Evolutionary conservation across 2,888 invertebrate genomes (phyloP).

Genomic region (Cheilosia impressa): DNA sequence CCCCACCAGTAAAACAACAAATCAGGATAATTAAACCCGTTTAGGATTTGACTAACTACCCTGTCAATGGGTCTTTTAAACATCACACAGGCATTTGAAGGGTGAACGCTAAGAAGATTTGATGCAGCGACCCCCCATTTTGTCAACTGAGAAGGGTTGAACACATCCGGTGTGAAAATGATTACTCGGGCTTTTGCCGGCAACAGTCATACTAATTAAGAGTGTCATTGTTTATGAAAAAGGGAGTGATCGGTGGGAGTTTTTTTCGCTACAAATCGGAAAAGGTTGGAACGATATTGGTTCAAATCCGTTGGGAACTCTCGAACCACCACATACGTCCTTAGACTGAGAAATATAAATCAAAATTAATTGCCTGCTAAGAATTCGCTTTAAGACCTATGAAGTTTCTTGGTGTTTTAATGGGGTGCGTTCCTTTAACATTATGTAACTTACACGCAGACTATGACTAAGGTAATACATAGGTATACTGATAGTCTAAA

Average conservation of each 20-base stretch:
- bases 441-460: no score
- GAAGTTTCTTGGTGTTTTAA: no score
- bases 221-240: slow-evolving; percentile 53
- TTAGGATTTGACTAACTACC: slow-evolving; percentile 62
- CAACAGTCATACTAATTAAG: slow-evolving; percentile 54
- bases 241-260: neutral
- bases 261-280: neutral
- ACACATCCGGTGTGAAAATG: slow-evolving; percentile 67
- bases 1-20: slow-evolving; percentile 34
- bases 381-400: no score
- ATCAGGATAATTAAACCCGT: slow-evolving; percentile 68
- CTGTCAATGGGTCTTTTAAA: slow-evolving; percentile 40
- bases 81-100: slow-evolving; percentile 6
- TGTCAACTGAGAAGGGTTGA: slow-evolving; percentile 54
- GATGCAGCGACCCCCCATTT: neutral
- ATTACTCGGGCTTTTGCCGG: slow-evolving; percentile 27
- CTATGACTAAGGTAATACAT: no score
- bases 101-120: slow-evolving; percentile 11
- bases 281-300: neutral
- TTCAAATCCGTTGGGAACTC: neutral
- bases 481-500: no score
- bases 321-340: no score
- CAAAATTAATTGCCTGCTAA: no score
- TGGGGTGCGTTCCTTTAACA: no score
- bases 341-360: neutral